phyloP scores from a whole-genome alignment of 64 coral and sea anemone genomes.

The Stylophora pistillata region DNA sequence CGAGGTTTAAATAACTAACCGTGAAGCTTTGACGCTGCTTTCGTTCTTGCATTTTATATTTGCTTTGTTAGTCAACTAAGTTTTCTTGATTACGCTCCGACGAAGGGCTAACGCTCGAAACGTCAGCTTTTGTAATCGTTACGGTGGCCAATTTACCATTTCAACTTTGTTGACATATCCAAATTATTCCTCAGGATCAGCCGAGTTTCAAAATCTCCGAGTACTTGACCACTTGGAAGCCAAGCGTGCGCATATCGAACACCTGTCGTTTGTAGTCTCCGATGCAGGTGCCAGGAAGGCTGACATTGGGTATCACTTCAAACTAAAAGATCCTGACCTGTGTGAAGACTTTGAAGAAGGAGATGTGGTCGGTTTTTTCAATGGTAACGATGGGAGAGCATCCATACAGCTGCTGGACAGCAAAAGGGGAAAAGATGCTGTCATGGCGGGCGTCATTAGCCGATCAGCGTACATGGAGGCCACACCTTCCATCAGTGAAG shows the following conservation, averaged over 20 bases:
- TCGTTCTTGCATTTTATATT: too few species aligned
- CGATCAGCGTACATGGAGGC: conserved; percentile 84
- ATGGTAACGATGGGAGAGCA: conserved; percentile 55
- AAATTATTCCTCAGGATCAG: too few species aligned
- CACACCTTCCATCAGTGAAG: conserved; percentile 47
- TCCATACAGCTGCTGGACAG: conserved; percentile 71
- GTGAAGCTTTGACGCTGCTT: too few species aligned
- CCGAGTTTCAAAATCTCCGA: conserved; percentile 20
- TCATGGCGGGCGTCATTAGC: conserved; percentile 87
- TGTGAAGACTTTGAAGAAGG: conserved; percentile 74
- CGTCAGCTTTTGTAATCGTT: too few species aligned
- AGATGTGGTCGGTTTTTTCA: conserved; percentile 88
- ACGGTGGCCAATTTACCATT: too few species aligned
- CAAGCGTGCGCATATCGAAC: conserved; percentile 76
- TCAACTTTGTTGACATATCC: too few species aligned
- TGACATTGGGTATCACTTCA: conserved; percentile 93
- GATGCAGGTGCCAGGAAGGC: conserved; percentile 53
- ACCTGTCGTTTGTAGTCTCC: conserved; percentile 55
- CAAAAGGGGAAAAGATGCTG: conserved; percentile 56
- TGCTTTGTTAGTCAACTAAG: too few species aligned
- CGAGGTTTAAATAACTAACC: too few species aligned
- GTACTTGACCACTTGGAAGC: conserved; percentile 83
- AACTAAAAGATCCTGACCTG: conserved; percentile 52
- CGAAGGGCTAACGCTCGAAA: too few species aligned
- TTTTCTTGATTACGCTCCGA: too few species aligned